Base-by-base conservation (phyloP, 2,888 invertebrate species). In the Ptychoptera contaminata region DNA sequence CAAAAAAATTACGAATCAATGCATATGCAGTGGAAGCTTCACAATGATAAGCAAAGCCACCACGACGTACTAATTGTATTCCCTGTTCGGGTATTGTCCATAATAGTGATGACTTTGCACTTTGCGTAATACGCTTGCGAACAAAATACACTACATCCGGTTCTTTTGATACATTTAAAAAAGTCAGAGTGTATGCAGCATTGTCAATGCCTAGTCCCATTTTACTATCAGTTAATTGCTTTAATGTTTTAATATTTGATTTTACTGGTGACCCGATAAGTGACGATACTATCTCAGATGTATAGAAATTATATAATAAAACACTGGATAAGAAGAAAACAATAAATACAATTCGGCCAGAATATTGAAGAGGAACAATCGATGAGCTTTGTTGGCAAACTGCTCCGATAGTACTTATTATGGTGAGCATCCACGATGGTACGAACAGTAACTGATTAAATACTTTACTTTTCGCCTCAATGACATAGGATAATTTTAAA, bases 201-300 rank as follows among this genome's bases (percentile, higher is more conserved):
- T 72, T 68, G 40, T 74, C 69, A 2, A 69, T 61, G 1, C 70
- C 75, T 9, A 76, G 54, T 44, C 68, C 66, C 47, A 77, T 58
- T 1, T 70, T 67, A 38, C 74, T 75, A 31, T 67, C 61, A 1
- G 71, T 58, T 47, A 78, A 57, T 51, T 73, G 72, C 1, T 62
- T 56, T 2, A 73, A 48, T 1, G 69, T 71, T 40, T 62, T 67
- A 12, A 78, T 71, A 42, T 56, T 55, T 8, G 63, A 61, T 16
- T 70, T 70, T 7, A 69, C 62, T 0, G 74, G 71, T 0, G 75
- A 71, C 1, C 74, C 71, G 51, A 76, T 68, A 14, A 78, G 56
- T 5, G 74, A 61, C 1, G 74, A 74, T 0, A 78, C 76, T 48
- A 77, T 74, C 54, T 72, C 72, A 1, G 77, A 77, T 1, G 77